These are phyloP conservation scores for Pseudomyrmex concolor DNA, from an alignment of 1,140 invertebrate genomes.

Conservation along the genomic window DNA sequence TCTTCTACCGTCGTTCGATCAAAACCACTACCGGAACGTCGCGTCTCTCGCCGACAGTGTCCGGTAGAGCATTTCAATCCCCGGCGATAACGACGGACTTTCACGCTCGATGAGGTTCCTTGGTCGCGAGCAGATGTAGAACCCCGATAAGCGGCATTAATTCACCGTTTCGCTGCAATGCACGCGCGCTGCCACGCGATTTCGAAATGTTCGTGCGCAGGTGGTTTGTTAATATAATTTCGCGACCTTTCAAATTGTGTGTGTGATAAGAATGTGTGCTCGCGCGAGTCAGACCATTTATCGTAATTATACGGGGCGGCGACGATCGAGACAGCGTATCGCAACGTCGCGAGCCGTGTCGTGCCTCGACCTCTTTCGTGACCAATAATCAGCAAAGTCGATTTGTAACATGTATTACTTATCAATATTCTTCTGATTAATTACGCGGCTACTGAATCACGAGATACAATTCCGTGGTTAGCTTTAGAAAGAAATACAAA, in stretches of 20 bases:
- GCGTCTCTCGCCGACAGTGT: conserved; percentile 26
- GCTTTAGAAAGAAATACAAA: not conserved
- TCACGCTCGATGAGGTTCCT: conserved; percentile 47
- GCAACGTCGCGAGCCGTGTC: conserved; percentile 48
- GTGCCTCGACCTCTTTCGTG: conserved; percentile 55
- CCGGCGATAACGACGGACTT: conserved; percentile 48
- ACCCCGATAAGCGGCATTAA: conserved; percentile 33
- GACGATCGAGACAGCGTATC: conserved; percentile 60
- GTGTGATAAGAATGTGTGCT: conserved; percentile 23
- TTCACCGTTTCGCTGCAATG: conserved; percentile 31
- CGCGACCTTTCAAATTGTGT: conserved; percentile 61
- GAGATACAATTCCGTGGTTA: conserved; percentile 12
- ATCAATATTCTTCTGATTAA: conserved; percentile 28
- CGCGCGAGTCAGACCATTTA: conserved; percentile 24
- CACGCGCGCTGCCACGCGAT: conserved; percentile 27
- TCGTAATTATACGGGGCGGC: conserved; percentile 50
- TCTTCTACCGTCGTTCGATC: conserved; percentile 21
- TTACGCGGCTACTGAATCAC: conserved; percentile 51
- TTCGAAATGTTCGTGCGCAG: conserved; percentile 44
- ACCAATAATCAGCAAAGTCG: conserved; percentile 46
- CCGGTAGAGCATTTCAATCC: conserved; percentile 58
- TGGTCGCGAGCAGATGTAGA: conserved; percentile 44
- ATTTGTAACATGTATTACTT: conserved; percentile 50
- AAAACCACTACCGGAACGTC: conserved; percentile 19
- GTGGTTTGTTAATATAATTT: conserved; percentile 65